A percentile compares a stretch with the other conserved stretches of the same genome.
Evolutionary conservation across 2,113 vertebrate genomes (phyloP).

Genomic region (Sapajus apella): DNA sequence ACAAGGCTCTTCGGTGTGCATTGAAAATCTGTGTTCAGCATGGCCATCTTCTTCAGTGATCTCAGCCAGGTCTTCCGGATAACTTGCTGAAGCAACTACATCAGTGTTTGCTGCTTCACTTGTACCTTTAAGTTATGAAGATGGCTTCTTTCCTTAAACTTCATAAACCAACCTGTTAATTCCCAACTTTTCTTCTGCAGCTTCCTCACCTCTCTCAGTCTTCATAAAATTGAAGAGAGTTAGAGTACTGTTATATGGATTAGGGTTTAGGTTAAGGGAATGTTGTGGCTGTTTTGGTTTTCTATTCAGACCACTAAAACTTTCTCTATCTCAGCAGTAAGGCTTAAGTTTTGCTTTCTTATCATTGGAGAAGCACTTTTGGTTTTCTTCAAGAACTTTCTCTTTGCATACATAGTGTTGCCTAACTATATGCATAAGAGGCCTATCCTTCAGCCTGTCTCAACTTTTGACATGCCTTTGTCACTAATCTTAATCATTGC

Average conservation of each 20-base stretch:
- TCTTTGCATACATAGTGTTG: neutral
- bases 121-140: neutral
- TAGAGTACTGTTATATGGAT: neutral
- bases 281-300: neutral
- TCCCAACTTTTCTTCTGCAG: neutral
- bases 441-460: neutral
- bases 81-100: neutral
- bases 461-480: neutral
- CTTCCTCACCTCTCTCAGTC: neutral
- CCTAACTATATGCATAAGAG: neutral
- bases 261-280: neutral
- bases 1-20: neutral
- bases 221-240: neutral
- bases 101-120: neutral
- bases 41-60: neutral
- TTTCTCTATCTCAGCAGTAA: neutral
- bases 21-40: neutral
- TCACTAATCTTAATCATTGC: neutral
- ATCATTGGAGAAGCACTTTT: neutral
- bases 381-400: neutral
- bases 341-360: neutral
- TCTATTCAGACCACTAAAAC: neutral
- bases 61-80: neutral
- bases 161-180: neutral
- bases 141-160: neutral